Base-by-base conservation (phyloP, 2,888 invertebrate genomes). In the Halictus quadricinctus region DNA sequence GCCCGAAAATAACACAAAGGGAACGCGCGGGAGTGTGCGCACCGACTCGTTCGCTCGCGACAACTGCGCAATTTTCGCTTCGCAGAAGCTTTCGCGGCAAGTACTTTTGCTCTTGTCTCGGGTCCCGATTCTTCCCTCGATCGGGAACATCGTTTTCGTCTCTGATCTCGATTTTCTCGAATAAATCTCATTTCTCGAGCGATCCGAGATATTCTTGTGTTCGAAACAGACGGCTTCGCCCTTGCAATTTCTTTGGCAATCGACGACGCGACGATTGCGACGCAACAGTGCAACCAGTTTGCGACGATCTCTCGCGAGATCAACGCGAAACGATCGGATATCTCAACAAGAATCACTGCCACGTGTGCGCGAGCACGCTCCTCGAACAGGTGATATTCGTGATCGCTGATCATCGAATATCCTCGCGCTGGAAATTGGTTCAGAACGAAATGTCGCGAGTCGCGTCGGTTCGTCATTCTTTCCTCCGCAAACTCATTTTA, bases 1-100 rank as follows among this genome's bases (percentile, higher is more conserved):
- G 91, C 92, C 92, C 94, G 92, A 94, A 94, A 94, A 94, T 94
- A 94, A 94, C 94, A 94, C 94, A 94, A 94, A 94, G 94, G 91
- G 92, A 93, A 91, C 90, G 90, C 87, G 89, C 90, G 90, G 85
- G 91, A 91, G 92, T 87, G 90, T 92, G 93, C 92, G 93, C 92
- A 89, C 81, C 89, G 77, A 76, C 72, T 81, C 83, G 29, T 72
- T 69, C 74, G 76, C 74, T 80, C 80, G 84, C 81, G 83, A 78
- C 85, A 83, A 81, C 88, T 86, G 85, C 88, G 88, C 87, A 89
- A 88, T 87, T 90, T 80, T 89, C 82, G 79, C 21, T 75, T 81
- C 72, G 70, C 50, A 81, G 78, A 64, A 81, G 66, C 76, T 81
- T 41, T 76, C 77, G 80, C 54, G 58, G 21, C 46, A 48, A 58